These are phyloP conservation scores for Triops cancriformis DNA, from an alignment of 1,140 invertebrate genomes.

Conservation along the genomic window DNA sequence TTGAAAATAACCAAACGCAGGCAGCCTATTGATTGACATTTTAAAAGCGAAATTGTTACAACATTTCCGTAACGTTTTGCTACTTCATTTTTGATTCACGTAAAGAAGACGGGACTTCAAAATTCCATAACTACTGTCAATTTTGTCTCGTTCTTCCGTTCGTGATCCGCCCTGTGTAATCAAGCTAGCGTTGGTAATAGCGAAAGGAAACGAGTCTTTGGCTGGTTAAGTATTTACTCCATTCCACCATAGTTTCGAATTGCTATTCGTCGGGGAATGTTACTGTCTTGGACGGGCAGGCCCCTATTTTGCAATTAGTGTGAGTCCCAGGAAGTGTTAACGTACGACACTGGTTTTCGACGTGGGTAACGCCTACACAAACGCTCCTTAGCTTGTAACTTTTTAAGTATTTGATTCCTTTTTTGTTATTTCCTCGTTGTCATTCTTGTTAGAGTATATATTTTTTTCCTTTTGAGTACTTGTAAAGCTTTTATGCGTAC, in stretches of 20 bases:
- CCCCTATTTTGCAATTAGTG: constrained; percentile 19
- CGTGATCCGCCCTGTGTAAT: not conserved
- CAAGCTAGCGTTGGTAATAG: not conserved
- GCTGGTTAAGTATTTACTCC: constrained; percentile 19
- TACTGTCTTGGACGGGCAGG: not conserved
- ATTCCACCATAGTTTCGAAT: constrained; percentile 20
- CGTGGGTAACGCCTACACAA: too few relatives aligned
- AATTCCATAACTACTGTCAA: not conserved
- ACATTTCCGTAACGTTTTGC: not conserved
- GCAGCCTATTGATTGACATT: not conserved
- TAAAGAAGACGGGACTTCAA: not conserved
- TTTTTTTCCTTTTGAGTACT: too few relatives aligned
- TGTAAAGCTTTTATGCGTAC: too few relatives aligned
- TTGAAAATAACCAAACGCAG: not conserved
- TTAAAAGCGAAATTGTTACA: not conserved
- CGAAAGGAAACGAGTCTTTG: constrained; percentile 16
- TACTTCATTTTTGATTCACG: not conserved
- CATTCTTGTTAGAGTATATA: too few relatives aligned
- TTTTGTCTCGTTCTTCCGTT: not conserved
- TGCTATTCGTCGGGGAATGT: not conserved
- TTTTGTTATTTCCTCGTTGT: too few relatives aligned
- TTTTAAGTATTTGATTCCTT: too few relatives aligned
- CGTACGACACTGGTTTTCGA: too few relatives aligned
- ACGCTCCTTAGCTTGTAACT: too few relatives aligned
- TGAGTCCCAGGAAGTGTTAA: too few relatives aligned